Conservation (phyloP, 37 sponge, comb jelly and placozoan species). For the Chondrilla cf. caribensis region DNA sequence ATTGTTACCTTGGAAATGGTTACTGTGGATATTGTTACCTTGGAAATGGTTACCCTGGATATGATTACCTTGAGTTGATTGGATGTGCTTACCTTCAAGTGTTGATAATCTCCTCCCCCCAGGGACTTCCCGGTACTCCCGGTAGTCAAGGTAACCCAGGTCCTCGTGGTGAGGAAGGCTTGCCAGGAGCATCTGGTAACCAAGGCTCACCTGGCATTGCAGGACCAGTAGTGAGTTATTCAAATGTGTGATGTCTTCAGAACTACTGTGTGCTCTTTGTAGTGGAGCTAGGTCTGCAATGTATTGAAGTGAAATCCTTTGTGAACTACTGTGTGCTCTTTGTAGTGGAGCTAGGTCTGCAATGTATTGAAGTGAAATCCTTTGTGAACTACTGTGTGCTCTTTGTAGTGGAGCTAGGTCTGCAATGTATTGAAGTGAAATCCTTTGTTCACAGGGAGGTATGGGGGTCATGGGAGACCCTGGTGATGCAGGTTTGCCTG, state of each 20-base stretch:
- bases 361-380: neutral
- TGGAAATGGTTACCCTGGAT: too few species aligned
- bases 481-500: neutral
- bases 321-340: neutral
- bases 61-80: too few species aligned
- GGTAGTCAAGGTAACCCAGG: neutral
- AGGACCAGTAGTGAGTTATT: neutral
- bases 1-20: too few species aligned
- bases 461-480: neutral
- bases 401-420: neutral
- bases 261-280: neutral
- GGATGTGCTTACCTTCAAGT: too few species aligned
- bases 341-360: neutral
- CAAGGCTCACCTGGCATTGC: too few species aligned
- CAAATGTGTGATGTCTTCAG: neutral
- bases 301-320: neutral
- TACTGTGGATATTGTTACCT: too few species aligned
- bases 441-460: neutral
- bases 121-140: neutral
- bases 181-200: neutral
- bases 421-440: neutral
- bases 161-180: neutral
- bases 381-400: too few species aligned
- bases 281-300: too few species aligned
- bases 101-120: too few species aligned